Percentiles rank a stretch among this genome's conserved stretches.
These are phyloP conservation scores for Cosmia trapezina DNA, from an alignment of 2,888 invertebrate genomes.

Conservation along the genomic window DNA sequence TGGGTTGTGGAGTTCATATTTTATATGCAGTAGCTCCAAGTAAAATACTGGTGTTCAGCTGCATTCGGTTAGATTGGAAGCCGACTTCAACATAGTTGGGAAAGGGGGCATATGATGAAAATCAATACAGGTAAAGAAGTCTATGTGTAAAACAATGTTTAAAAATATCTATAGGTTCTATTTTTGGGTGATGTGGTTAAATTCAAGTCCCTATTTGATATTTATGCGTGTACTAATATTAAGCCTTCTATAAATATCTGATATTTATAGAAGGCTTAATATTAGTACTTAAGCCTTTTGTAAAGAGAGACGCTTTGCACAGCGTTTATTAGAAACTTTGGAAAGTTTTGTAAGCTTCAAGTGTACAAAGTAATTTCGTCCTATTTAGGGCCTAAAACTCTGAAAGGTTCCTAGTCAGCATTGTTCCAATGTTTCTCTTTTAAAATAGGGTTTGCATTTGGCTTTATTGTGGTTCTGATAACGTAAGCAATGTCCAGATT, in stretches of 20 bases:
- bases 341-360: not conserved
- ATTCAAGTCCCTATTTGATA: constrained; percentile 8
- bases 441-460: no score
- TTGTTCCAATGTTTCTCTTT: not conserved
- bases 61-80: not conserved
- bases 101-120: not conserved
- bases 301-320: not conserved
- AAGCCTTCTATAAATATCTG: no score
- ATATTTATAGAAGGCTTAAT: constrained; percentile 12
- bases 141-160: constrained; percentile 31
- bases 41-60: not conserved
- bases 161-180: constrained; percentile 20
- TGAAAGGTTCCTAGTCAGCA: not conserved
- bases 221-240: no score
- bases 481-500: no score
- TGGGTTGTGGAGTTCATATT: not conserved
- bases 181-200: constrained; percentile 22
- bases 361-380: not conserved
- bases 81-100: not conserved
- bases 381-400: not conserved
- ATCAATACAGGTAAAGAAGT: constrained; percentile 8
- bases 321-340: not conserved
- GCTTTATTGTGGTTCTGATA: no score
- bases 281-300: not conserved
- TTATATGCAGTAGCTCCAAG: not conserved